Evolutionary conservation across 1,140 invertebrate species (phyloP).

Genomic region (Heliconius hermathena): DNA sequence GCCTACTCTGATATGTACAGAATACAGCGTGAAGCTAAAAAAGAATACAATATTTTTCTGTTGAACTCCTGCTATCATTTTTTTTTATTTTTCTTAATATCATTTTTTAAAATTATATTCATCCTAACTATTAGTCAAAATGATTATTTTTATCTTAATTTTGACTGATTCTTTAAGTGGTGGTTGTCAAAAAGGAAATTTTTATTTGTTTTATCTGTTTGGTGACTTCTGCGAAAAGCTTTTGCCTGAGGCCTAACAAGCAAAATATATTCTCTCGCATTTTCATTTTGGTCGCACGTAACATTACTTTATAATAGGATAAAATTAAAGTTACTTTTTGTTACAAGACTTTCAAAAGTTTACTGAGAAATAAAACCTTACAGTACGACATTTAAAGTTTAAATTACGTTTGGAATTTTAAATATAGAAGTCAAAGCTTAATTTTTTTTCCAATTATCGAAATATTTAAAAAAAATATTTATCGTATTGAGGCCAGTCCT

Average conservation of each 20-base stretch:
- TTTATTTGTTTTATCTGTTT: slow-evolving; percentile 8
- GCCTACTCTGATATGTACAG: too few relatives aligned
- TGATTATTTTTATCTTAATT: not conserved
- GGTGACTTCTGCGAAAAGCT: slow-evolving; percentile 11
- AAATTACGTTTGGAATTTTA: too few relatives aligned
- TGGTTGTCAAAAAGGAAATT: not conserved
- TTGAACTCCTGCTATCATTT: not conserved
- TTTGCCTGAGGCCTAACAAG: not conserved
- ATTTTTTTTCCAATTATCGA: too few relatives aligned
- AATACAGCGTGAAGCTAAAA: too few relatives aligned
- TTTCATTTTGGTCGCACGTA: not conserved
- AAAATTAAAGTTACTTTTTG: not conserved
- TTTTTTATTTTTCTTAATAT: not conserved
- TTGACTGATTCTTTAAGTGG: not conserved
- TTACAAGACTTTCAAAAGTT: not conserved
- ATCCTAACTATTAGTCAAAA: not conserved
- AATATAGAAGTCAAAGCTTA: too few relatives aligned
- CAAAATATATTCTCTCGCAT: not conserved
- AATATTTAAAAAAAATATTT: too few relatives aligned
- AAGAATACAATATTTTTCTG: not conserved
- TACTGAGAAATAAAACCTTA: not conserved
- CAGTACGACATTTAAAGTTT: too few relatives aligned
- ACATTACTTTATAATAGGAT: not conserved
- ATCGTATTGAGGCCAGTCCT: too few relatives aligned
- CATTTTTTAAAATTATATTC: not conserved